These are phyloP conservation scores for Apeltes quadracus DNA, from an alignment of 2,113 vertebrate genomes.

Conservation along the genomic window DNA sequence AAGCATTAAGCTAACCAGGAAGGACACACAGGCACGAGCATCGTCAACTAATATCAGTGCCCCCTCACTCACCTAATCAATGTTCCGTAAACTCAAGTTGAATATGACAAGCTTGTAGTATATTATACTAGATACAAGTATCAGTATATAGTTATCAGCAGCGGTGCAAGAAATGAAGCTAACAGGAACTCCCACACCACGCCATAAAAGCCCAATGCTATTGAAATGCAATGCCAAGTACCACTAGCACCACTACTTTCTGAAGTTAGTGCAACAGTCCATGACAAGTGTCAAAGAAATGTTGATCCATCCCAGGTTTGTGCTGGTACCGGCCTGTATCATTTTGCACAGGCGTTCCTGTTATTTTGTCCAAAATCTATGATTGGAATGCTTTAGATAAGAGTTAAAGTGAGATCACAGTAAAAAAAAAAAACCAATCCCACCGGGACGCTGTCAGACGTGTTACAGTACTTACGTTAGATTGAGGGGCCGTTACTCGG, in stretches of 20 bases:
- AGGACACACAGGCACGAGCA: not conserved
- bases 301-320: not conserved
- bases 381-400: not conserved
- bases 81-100: not conserved
- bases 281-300: not conserved
- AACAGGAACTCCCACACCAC: conserved; percentile 3
- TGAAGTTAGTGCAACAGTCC: not conserved
- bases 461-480: conserved; percentile 77
- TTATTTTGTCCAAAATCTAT: not conserved
- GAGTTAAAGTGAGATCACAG: not conserved
- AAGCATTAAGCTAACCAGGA: not conserved
- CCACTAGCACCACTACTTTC: not conserved
- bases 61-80: not conserved
- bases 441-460: conserved; percentile 13
- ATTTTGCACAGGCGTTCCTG: not conserved
- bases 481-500: conserved; percentile 63
- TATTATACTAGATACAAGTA: not conserved
- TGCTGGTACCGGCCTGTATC: not conserved
- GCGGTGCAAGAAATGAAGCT: conserved; percentile 2
- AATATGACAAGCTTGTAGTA: not conserved
- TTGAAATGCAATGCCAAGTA: not conserved
- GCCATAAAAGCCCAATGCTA: not conserved
- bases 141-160: not conserved
- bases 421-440: not conserved
- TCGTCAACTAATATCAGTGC: not conserved